Percentiles rank a stretch among this genome's conserved stretches.
phyloP scores from a whole-genome alignment of 2,888 invertebrate species.

The Megamerina dolium region DNA sequence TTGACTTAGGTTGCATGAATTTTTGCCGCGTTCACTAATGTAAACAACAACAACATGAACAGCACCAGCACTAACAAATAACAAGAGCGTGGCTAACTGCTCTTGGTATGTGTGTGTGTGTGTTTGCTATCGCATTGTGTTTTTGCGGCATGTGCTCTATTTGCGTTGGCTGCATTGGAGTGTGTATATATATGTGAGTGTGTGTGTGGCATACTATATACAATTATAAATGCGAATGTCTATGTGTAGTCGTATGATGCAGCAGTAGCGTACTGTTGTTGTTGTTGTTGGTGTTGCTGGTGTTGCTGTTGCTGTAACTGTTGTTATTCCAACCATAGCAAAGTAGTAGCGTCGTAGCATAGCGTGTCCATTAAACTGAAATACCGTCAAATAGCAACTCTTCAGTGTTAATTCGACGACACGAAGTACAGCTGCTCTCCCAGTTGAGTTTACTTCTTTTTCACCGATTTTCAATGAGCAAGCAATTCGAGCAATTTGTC shows the following conservation, averaged over 20 bases:
- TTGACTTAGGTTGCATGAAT: no score
- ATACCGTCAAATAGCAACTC: slow-evolving; percentile 23
- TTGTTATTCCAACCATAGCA: no score
- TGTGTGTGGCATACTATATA: slow-evolving; percentile 17
- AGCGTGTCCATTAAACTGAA: slow-evolving; percentile 24
- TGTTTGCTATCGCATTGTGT: no score
- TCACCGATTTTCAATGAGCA: no score
- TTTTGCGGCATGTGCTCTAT: neutral
- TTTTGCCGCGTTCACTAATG: no score
- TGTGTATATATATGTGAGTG: slow-evolving; percentile 13
- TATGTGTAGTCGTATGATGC: slow-evolving; percentile 14
- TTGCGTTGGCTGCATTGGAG: slow-evolving; percentile 11
- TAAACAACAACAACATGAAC: slow-evolving; percentile 6
- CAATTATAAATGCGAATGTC: slow-evolving; percentile 9
- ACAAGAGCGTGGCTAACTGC: no score
- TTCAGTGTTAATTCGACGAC: slow-evolving; percentile 46
- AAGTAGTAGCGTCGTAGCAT: no score
- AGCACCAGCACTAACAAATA: no score
- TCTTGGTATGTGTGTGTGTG: slow-evolving; percentile 1
- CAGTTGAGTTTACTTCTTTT: slow-evolving; percentile 4
- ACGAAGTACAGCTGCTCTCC: slow-evolving; percentile 39
- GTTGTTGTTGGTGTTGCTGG: slow-evolving; percentile 25
- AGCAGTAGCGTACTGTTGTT: slow-evolving; percentile 14
- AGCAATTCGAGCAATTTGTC: neutral
- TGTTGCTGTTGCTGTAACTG: slow-evolving; percentile 27